Conservation (phyloP, 2,888 invertebrate genomes). For the Muschampia plurimacula region DNA sequence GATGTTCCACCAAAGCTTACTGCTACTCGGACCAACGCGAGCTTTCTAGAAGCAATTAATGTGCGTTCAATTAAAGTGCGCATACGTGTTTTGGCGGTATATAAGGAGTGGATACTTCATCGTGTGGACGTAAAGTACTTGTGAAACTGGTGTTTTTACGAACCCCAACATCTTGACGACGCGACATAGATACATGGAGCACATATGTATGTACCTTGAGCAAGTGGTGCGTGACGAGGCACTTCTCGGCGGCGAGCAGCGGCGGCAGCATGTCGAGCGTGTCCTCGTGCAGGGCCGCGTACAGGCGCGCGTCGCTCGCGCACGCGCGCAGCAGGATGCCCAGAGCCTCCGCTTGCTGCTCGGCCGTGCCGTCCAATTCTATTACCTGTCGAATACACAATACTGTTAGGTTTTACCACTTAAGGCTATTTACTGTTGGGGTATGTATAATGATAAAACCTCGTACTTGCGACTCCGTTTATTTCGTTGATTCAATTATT, state of each 20-base stretch:
- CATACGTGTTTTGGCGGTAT: too few species aligned
- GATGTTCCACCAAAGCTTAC: too few species aligned
- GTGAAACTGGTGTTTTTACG: neutral
- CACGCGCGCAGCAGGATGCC: slow-evolving; percentile 85
- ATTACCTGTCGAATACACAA: slow-evolving; percentile 80
- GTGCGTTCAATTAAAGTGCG: too few species aligned
- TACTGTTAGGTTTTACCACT: too few species aligned
- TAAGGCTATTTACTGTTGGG: too few species aligned
- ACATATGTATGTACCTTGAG: slow-evolving; percentile 73
- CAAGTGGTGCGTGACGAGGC: slow-evolving; percentile 85
- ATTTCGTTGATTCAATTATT: too few species aligned
- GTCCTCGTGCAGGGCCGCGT: slow-evolving; percentile 86
- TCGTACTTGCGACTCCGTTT: too few species aligned
- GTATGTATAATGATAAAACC: too few species aligned
- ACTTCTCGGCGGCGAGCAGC: slow-evolving; percentile 86
- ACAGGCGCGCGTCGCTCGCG: slow-evolving; percentile 86
- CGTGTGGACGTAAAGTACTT: neutral
- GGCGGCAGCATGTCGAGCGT: slow-evolving; percentile 86
- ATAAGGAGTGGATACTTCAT: too few species aligned
- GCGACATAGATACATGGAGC: neutral
- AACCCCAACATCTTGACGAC: neutral
- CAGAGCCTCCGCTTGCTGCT: slow-evolving; percentile 87
- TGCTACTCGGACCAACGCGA: too few species aligned
- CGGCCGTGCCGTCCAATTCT: slow-evolving; percentile 85
- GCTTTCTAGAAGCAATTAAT: too few species aligned